Base-by-base conservation (phyloP, 2,888 invertebrate species). In the Lypha dubia region DNA sequence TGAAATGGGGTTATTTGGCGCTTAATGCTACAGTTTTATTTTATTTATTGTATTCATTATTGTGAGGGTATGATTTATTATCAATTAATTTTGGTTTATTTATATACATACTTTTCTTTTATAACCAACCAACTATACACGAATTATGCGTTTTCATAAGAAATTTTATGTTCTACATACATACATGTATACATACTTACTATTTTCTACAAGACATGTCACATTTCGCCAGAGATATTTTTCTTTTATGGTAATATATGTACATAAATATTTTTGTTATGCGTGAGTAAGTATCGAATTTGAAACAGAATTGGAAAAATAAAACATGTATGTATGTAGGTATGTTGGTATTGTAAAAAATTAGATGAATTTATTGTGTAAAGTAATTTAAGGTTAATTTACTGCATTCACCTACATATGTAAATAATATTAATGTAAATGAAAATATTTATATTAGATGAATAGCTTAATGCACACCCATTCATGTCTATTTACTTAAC, bases 281-380 rank as follows among this genome's bases (percentile, higher is more conserved):
- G 76, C 71, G 65, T 76, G 71, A 83, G 73, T 77, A 77, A 77
- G 51, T 83, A 83, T 62, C 60, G 73, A 73, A 68, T 71, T 71
- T 71, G 32, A 70, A 75, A 51, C 41, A 71, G 38, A 32, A 71
- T 67, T 76, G 17, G 46, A 28, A 41, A 70, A 70, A 75, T 70
- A 49, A 75, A 58, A 63, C 49, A 58, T n/a, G n/a, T n/a, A n/a
- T n/a, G n/a, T n/a, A n/a, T n/a, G n/a, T n/a, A 28, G 20, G 28
- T 60, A 32, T 73, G 38, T 28, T 28, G n/a, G n/a, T n/a, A n/a
- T 44, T 63, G 38, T 22, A 38, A 58, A 32, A n/a, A 68, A 20
- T 46, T 3, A 15, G 44, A 15, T 32, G 3, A 22, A 60, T 35
- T 35, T 60, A 46, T 44, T 35, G 20, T 22, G 24, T 44, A n/a